Evolutionary conservation across 2,888 invertebrate species (phyloP).

Genomic region (Aradus depressus): DNA sequence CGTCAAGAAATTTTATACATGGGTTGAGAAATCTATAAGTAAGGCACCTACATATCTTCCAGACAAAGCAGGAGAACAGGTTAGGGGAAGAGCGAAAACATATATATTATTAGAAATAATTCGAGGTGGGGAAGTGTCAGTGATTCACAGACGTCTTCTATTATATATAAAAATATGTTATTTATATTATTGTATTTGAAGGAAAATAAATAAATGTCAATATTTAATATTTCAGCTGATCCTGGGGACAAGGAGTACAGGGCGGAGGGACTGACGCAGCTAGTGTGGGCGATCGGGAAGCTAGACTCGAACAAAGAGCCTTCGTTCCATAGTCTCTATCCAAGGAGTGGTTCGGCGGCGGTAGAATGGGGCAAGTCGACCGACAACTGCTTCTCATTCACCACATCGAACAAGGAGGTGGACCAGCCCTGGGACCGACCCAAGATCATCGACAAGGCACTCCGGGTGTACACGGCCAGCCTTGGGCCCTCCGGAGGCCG

Average conservation of each 20-base stretch:
- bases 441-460: constrained; percentile 44
- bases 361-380: constrained; percentile 53
- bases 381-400: constrained; percentile 64
- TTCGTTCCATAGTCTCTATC: constrained; percentile 70
- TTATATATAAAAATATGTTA: too few relatives aligned
- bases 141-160: too few relatives aligned
- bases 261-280: constrained; percentile 47
- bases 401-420: constrained; percentile 36
- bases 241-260: constrained; percentile 61
- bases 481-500: constrained; percentile 75
- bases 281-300: constrained; percentile 76
- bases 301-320: constrained; percentile 68
- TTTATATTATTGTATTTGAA: too few relatives aligned
- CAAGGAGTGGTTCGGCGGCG: constrained; percentile 50
- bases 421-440: constrained; percentile 43
- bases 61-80: too few relatives aligned
- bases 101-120: too few relatives aligned
- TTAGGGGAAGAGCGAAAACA: too few relatives aligned
- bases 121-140: too few relatives aligned
- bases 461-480: constrained; percentile 67
- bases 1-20: too few relatives aligned
- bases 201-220: not conserved
- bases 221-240: constrained; percentile 49
- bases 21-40: too few relatives aligned
- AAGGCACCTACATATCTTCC: too few relatives aligned